phyloP scores from a whole-genome alignment of 2,113 vertebrate genomes.

The Australoheros scitulus region DNA sequence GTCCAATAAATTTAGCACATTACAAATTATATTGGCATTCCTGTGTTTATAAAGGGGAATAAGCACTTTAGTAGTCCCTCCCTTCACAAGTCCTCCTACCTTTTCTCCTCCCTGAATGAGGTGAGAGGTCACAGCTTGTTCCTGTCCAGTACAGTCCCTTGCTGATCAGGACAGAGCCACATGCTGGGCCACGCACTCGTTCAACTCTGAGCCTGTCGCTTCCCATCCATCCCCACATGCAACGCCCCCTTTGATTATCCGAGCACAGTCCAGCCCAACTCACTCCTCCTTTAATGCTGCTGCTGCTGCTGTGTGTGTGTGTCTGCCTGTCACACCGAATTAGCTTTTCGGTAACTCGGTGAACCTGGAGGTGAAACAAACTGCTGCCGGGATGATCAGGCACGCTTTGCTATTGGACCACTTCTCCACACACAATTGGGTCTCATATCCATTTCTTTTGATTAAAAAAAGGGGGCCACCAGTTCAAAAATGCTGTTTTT shows the following conservation, averaged over 20 bases:
- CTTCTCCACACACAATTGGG: slow-evolving; percentile 10
- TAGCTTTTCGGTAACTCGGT: slow-evolving; percentile 84
- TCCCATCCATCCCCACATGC: slow-evolving; percentile 85
- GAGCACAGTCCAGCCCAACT: slow-evolving; percentile 73
- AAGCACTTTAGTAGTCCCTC: slow-evolving; percentile 18
- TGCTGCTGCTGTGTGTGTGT: slow-evolving; percentile 63
- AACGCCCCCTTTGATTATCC: slow-evolving; percentile 87
- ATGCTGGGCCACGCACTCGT: slow-evolving; percentile 82
- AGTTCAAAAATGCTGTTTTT: background rate
- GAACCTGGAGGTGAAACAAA: slow-evolving; percentile 83
- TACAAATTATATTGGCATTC: background rate
- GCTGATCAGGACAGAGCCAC: slow-evolving; percentile 71
- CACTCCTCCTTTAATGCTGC: slow-evolving; percentile 40
- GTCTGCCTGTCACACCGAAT: slow-evolving; percentile 83
- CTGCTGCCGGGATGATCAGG: slow-evolving; percentile 76
- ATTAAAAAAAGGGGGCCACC: background rate
- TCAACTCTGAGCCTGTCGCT: slow-evolving; percentile 89
- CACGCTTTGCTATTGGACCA: slow-evolving; percentile 21
- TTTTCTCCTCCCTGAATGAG: slow-evolving; percentile 43
- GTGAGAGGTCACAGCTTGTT: slow-evolving; percentile 69
- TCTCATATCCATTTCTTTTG: background rate
- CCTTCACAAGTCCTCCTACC: slow-evolving; percentile 17
- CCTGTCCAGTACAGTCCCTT: slow-evolving; percentile 69
- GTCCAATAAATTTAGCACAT: background rate
- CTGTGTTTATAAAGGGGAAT: background rate